These are phyloP conservation scores for Athalia rosae DNA, from an alignment of 2,888 invertebrate species.

Conservation along the genomic window DNA sequence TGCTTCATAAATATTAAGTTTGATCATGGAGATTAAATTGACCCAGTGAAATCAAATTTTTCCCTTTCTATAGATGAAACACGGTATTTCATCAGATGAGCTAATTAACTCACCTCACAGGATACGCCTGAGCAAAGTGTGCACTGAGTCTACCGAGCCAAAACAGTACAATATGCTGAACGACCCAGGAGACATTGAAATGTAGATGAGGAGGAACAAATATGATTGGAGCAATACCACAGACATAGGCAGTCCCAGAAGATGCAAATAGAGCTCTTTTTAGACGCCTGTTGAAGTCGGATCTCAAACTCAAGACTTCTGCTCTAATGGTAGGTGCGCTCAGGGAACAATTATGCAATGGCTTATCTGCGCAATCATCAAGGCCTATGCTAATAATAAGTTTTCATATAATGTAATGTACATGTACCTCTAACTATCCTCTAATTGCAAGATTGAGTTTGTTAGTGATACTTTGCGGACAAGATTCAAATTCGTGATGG, in stretches of 20 bases:
- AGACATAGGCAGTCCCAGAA: slow-evolving; percentile 68
- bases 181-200: slow-evolving; percentile 89
- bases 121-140: slow-evolving; percentile 75
- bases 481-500: no score
- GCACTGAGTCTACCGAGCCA: slow-evolving; percentile 87
- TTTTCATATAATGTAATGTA: slow-evolving; percentile 39
- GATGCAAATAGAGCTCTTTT: slow-evolving; percentile 84
- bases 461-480: no score
- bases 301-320: slow-evolving; percentile 89
- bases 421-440: slow-evolving; percentile 33
- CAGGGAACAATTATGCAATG: slow-evolving; percentile 85
- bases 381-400: slow-evolving; percentile 16
- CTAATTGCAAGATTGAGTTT: no score
- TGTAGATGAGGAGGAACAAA: slow-evolving; percentile 76
- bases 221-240: slow-evolving; percentile 69
- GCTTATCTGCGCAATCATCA: slow-evolving; percentile 74
- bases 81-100: background rate
- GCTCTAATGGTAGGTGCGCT: slow-evolving; percentile 83
- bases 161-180: slow-evolving; percentile 89
- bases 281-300: slow-evolving; percentile 92
- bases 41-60: slow-evolving; percentile 7
- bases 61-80: background rate
- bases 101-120: slow-evolving; percentile 74
- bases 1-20: background rate
- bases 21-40: slow-evolving; percentile 3